Evolutionary conservation across 1,140 invertebrate species (phyloP), one percentile per base, ranked within the genome.

Genomic region (Drosophila biarmipes): DNA sequence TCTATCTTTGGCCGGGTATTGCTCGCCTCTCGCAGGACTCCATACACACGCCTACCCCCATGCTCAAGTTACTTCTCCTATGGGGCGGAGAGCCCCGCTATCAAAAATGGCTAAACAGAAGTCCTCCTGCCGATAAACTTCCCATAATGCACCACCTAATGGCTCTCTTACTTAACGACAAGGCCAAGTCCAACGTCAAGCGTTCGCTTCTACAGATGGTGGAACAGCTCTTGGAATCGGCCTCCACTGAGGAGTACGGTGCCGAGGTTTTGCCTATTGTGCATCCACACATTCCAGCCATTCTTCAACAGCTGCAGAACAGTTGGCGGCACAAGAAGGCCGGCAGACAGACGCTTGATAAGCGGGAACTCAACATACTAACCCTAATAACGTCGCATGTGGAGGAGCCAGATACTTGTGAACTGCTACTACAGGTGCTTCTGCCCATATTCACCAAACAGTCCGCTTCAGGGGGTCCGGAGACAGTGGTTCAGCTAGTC

Each of bases 1-100:
- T 96, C 0, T 95, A 96, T 48, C 93, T 99, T 15, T 98, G 96
- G 95, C 97, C 97, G 0, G 94, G 95, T 82, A 91, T 98, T 48
- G 92, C 94, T n/a, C 95, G 95, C 82, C 90, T 98, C 1, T 94
- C 95, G 1, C 92, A 95, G 53, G 97, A 98, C 89, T 95, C 97
- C 29, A 95, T 98, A 53, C 95, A 97, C 76, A 96, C 94, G 80
- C 97, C 97, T 2, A 98, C 97, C 4, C 94, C 96, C 2, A 91
- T 98, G 48, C 92, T 98, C 11, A 97, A 96, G 91, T 92, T 98
- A 4, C 94, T 98, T 8, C 92, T 94, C 4, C 92, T 93, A 2
- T 98, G 97, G 97, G 94, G 95, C 63, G 61, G 67, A 0, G 78
- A 90, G 11, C 75, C 80, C 0, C 59, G 63, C 35, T 89, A 75